phyloP scores from a whole-genome alignment of 1,140 invertebrate genomes.

The Oncopodura yosiiana region DNA sequence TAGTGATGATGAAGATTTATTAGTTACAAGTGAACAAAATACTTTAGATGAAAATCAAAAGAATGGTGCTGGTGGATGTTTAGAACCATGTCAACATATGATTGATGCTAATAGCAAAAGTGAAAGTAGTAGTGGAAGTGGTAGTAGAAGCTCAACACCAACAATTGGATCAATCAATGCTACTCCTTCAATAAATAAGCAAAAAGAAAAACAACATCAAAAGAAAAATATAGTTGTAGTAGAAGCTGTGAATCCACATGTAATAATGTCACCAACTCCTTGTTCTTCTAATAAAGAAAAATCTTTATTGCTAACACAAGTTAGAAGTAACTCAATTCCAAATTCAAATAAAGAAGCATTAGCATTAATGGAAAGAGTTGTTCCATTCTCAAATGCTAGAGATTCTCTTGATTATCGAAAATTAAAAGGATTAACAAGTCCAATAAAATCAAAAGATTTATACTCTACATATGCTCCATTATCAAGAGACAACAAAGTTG shows the following conservation, averaged over 20 bases:
- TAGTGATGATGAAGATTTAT: slow-evolving; percentile 13
- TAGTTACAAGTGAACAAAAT: not conserved
- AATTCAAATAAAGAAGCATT: slow-evolving; percentile 1
- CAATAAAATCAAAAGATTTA: slow-evolving; percentile 20
- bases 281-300: not conserved
- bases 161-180: not conserved
- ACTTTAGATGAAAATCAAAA: not conserved
- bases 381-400: slow-evolving; percentile 58
- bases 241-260: slow-evolving; percentile 15
- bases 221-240: slow-evolving; percentile 1
- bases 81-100: no score
- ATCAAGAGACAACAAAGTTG: slow-evolving; percentile 8
- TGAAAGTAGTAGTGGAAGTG: not conserved
- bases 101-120: no score
- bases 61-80: no score
- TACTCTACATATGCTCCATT: slow-evolving; percentile 23
- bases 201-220: not conserved
- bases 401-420: slow-evolving; percentile 60
- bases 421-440: slow-evolving; percentile 24
- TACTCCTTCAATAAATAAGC: not conserved
- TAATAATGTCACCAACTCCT: not conserved
- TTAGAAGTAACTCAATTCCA: not conserved
- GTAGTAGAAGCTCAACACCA: slow-evolving; percentile 10
- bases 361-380: slow-evolving; percentile 53
- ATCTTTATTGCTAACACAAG: not conserved